phyloP scores from a whole-genome alignment of 2,888 invertebrate species.

The Pandemis corylana region DNA sequence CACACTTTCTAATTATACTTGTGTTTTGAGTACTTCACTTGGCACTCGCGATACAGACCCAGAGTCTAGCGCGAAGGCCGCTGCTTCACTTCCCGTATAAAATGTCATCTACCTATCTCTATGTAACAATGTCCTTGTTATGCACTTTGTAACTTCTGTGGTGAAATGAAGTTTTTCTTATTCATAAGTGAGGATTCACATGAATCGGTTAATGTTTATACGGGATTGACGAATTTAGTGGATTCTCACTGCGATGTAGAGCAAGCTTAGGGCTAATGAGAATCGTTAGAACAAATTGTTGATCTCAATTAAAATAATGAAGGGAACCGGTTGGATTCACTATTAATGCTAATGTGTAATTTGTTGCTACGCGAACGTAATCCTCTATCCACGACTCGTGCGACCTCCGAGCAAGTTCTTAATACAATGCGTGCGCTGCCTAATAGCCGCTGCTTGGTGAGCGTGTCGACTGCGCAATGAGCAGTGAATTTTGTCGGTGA shows the following conservation, averaged over 20 bases:
- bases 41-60: no score
- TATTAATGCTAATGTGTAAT: slow-evolving; percentile 2
- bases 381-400: background rate
- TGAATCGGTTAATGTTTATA: no score
- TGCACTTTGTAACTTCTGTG: no score
- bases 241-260: background rate
- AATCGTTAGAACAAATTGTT: slow-evolving; percentile 18
- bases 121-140: no score
- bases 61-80: no score
- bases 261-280: background rate
- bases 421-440: background rate
- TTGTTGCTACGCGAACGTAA: slow-evolving; percentile 1
- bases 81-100: no score
- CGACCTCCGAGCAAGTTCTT: background rate
- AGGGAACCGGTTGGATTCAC: slow-evolving; percentile 10
- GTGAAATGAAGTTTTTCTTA: no score
- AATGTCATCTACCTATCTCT: no score
- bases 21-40: no score
- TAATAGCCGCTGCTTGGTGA: background rate
- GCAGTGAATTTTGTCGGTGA: background rate
- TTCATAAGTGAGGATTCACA: no score
- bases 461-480: background rate
- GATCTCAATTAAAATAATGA: slow-evolving; percentile 17
- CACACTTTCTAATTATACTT: no score
- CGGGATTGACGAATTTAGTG: no score